Percentiles rank a stretch among this genome's conserved stretches.
Evolutionary conservation across 2,113 vertebrate species (phyloP).

Genomic region (Morphnarchus princeps): DNA sequence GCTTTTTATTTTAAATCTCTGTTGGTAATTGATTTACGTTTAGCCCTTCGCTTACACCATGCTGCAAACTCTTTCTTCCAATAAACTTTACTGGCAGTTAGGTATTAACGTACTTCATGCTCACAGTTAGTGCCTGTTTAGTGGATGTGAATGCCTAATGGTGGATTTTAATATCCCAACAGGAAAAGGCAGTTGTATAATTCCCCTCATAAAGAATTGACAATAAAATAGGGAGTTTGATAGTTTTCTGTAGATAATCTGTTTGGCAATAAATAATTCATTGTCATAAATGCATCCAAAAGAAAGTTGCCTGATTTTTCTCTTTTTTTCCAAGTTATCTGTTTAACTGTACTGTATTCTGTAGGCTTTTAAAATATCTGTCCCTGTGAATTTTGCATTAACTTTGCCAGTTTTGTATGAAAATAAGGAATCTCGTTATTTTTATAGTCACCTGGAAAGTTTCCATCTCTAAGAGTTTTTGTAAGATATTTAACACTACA

Average conservation of each 20-base stretch:
- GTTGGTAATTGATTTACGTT: background rate
- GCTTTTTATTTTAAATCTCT: background rate
- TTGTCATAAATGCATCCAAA: background rate
- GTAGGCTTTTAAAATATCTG: background rate
- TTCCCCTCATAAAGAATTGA: background rate
- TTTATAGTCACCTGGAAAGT: background rate
- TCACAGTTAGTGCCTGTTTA: constrained; percentile 42
- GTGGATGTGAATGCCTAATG: background rate
- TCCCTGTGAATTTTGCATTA: background rate
- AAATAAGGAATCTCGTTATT: background rate
- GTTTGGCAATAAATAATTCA: background rate
- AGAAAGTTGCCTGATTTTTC: background rate
- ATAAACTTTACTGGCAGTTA: background rate
- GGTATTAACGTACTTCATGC: constrained; percentile 29
- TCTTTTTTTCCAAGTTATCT: background rate
- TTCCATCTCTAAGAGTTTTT: constrained; percentile 15
- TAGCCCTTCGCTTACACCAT: background rate
- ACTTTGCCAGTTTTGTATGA: background rate
- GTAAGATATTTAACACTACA: background rate
- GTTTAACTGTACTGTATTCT: background rate
- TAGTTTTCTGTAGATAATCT: background rate
- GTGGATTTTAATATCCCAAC: background rate
- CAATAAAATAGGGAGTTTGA: background rate
- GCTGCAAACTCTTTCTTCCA: background rate
- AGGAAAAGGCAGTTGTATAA: constrained; percentile 12